These are phyloP conservation scores for Poeciliopsis occidentalis DNA, from an alignment of 2,113 vertebrate species.

Conservation along the genomic window DNA sequence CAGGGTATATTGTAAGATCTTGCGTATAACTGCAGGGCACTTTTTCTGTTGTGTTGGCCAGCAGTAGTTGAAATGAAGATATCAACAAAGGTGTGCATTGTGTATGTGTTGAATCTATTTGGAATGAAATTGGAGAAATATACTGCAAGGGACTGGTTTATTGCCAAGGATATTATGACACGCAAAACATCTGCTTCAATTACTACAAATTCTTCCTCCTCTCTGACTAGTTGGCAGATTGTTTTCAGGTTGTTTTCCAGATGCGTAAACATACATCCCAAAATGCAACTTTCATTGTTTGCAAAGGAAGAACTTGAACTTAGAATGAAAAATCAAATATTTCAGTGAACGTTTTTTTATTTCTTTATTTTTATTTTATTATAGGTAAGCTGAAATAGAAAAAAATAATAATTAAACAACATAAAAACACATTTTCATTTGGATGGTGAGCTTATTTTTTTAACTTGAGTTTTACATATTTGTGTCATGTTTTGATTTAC, in stretches of 20 bases:
- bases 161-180: neutral
- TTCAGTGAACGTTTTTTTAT: neutral
- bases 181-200: no score
- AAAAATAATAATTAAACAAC: neutral
- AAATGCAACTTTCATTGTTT: neutral
- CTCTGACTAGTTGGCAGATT: neutral
- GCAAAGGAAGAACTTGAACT: neutral
- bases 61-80: constrained; percentile 1
- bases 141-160: neutral
- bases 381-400: neutral
- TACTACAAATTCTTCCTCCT: no score
- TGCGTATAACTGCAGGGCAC: constrained; percentile 9
- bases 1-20: constrained; percentile 9
- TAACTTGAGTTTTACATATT: neutral
- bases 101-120: neutral
- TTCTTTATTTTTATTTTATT: neutral
- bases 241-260: neutral
- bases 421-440: neutral
- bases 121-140: neutral
- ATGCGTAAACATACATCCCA: neutral
- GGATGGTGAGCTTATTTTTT: neutral
- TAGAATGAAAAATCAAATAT: neutral
- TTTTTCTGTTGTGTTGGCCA: neutral
- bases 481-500: neutral
- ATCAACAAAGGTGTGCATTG: neutral